Base-by-base conservation (phyloP, 2,888 invertebrate species). In the Hydroisotoma schaefferi region DNA sequence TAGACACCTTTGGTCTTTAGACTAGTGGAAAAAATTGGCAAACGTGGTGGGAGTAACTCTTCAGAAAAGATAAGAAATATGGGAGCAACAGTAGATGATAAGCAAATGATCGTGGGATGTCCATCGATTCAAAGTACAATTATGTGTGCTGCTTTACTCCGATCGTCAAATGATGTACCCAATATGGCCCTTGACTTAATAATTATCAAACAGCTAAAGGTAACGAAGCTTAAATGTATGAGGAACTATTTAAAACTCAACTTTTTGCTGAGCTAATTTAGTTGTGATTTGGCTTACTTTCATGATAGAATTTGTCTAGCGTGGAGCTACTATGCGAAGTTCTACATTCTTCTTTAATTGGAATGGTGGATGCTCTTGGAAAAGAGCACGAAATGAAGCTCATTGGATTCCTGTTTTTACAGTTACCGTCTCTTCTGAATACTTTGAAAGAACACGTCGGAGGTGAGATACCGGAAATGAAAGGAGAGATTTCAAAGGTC, bases 371-470 rank as follows among this genome's bases (percentile, higher is more conserved):
- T 77, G 88, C 88, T 0, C 86, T 87, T 54, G 88, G 87, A 70
- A 88, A 87, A 46, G 84, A 87, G 8, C 88, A 89, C 71, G 93
- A 94, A 74, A 87, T 92, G 3, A 85, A 92, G 73, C 94, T 94
- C 93, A 91, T 92, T 15, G 93, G 94, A 10, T 94, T 94, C 75
- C 90, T 90, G 0, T 94, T 94, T 75, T 81, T 95, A 8, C 94
- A 94, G 80, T 85, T 94, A 53, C 91, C 92, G 0, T 85, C 87
- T 74, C 85, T 91, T 48, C 81, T 93, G 47, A 84, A 85, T 59
- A 84, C 86, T 67, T 76, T 89, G 46, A 84, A 87, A 70, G 81
- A 81, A 33, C 76, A 81, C 43, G 81, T 82, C 68, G 80, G n/a
- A n/a, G n/a, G n/a, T n/a, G n/a, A n/a, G n/a, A n/a, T n/a, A n/a